Percentiles rank a stretch among this genome's conserved stretches.
phyloP scores from a whole-genome alignment of 1,140 invertebrate genomes.

The Pogonomyrmex californicus region DNA sequence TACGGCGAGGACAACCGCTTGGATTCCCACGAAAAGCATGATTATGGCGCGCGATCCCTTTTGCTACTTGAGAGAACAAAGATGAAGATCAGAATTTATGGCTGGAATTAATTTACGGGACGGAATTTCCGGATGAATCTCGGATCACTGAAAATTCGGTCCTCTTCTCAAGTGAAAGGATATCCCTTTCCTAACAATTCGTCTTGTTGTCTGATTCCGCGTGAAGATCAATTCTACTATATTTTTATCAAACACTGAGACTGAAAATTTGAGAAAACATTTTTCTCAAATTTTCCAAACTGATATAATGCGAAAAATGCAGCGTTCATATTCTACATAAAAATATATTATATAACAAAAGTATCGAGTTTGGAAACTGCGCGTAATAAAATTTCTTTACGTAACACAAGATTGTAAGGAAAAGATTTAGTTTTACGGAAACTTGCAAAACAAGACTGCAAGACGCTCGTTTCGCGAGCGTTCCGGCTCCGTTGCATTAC shows the following conservation, averaged over 20 bases:
- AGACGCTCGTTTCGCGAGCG: background rate
- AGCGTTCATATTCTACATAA: background rate
- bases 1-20: constrained; percentile 39
- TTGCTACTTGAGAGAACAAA: constrained; percentile 62
- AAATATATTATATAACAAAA: constrained; percentile 11
- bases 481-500: background rate
- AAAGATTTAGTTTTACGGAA: background rate
- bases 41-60: constrained; percentile 31
- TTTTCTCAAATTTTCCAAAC: background rate
- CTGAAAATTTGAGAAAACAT: no score
- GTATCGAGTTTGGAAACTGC: background rate
- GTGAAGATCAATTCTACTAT: background rate
- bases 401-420: constrained; percentile 1
- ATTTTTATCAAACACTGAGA: background rate
- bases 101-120: constrained; percentile 54
- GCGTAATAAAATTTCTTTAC: constrained; percentile 15
- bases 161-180: background rate
- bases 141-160: background rate
- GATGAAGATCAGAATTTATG: constrained; percentile 58
- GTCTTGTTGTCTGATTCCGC: background rate
- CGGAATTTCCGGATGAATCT: constrained; percentile 41
- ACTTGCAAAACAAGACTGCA: background rate
- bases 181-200: background rate
- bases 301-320: background rate
- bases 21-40: constrained; percentile 71